Evolutionary conservation across 2,113 vertebrate genomes (phyloP), one percentile per base, ranked within the genome.

Genomic region (Phrynocephalus versicolor): DNA sequence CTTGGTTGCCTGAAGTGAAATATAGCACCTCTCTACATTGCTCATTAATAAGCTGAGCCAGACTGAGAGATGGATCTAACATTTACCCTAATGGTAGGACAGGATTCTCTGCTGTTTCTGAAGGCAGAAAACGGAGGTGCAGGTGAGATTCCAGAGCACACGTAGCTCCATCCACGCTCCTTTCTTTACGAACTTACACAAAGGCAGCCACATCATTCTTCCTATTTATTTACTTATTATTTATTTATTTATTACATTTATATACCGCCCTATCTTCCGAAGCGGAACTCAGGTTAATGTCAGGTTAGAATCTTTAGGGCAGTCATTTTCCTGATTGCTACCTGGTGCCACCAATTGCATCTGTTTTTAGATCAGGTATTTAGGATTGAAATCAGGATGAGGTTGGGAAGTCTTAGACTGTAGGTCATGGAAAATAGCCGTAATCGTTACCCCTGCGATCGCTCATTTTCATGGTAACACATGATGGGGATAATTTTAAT

Each of bases 351-450:
- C 15, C 19, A 65, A 12, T 76, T 67, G 18, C 51, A n/a, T 25
- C 73, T 65, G 21, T 30, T 51, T 65, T 77, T 77, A 55, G 82
- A 55, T 82, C 73, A 1, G 0, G n/a, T 82, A 6, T 25, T 45
- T 76, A 41, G 82, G 82, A n/a, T 30, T 0, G 0, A n/a, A 62
- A 37, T 64, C 67, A 4, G 57, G 58, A 21, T 1, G 74, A 76
- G 73, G 33, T 64, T 83, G 62, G 55, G 51, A 65, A 82, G 6
- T 69, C 72, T 39, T 45, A 87, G 71, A 88, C 83, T 85, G 18
- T 23, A 60, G 86, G 74, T 93, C 79, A 84, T 67, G 92, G 83
- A 87, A 91, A 83, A 67, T 3, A 51, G 21, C 74, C 84, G 84
- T n/a, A 3, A 25, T 81, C 3, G 23, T 81, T 86, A 60, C 39